Base-by-base conservation (phyloP, 2,888 invertebrate genomes). In the Scaptomyza caliginosa region DNA sequence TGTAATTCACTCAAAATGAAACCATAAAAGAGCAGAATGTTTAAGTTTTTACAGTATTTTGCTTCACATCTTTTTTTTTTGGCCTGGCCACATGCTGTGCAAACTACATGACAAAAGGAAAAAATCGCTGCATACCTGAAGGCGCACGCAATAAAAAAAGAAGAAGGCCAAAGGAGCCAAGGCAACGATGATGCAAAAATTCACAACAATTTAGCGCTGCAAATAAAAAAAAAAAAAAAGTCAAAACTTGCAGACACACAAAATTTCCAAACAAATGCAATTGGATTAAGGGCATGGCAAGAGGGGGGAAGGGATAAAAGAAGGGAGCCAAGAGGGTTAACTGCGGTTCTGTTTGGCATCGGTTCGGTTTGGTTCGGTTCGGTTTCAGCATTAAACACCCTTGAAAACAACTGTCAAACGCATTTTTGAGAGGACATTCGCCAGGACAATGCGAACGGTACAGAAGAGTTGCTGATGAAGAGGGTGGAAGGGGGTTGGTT, bases 381-480 rank as follows among this genome's bases (percentile, higher is more conserved):
- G 50, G 40, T 38, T 45, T 66, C 56, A 46, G 70, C 67, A 62
- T 70, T 69, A 86, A 84, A 88, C 89, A 88, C 89, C 88, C 89
- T 88, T 87, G 87, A 84, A 86, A 87, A 80, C 74, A 87, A 88
- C 88, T 88, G 89, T 87, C 89, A 88, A 88, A 86, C 76, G 80
- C 84, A 88, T 86, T 84, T 85, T 70, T 48, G 57, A 69, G 67
- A 69, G 82, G 60, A 56, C 62, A 67, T 69, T 66, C 8, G 6
- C 23, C 21, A 52, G 50, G 13, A 43, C 55, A 67, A 58, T 62
- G 63, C 52, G 19, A 13, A 6, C 3, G 32, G 3, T 50, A 36
- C 13, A 51, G 42, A 10, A 8, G 1, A 4, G 17, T 11, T 30
- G 8, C 11, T 2, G 13, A 2, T 26, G n/a, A 16, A 4, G 24